Evolutionary conservation across 2,113 vertebrate species (phyloP).

Genomic region (Syrmaticus mikado): DNA sequence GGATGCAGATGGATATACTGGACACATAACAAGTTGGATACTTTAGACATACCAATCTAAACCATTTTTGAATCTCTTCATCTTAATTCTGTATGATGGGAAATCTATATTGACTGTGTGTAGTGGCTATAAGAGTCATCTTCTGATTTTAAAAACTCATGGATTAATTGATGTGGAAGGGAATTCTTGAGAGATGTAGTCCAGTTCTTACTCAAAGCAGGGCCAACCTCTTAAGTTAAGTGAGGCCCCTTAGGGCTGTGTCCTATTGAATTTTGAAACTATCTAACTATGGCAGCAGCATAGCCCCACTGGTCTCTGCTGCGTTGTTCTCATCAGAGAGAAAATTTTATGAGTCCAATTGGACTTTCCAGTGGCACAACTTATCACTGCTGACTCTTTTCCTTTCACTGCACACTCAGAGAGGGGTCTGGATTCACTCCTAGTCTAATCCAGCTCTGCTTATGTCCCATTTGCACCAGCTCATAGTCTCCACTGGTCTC

Average conservation of each 20-base stretch:
- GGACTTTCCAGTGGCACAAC: not conserved
- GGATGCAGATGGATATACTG: not conserved
- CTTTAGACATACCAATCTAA: not conserved
- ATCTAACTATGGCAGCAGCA: not conserved
- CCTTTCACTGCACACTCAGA: not conserved
- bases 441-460: not conserved
- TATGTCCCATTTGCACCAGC: not conserved
- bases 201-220: not conserved
- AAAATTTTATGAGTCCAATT: not conserved
- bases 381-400: not conserved
- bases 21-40: not conserved
- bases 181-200: not conserved
- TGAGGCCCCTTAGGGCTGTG: not conserved
- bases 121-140: not conserved
- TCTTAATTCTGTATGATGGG: not conserved
- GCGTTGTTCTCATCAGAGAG: not conserved
- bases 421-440: not conserved
- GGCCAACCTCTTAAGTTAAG: not conserved
- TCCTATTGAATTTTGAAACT: not conserved
- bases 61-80: not conserved
- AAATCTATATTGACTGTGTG: not conserved
- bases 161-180: not conserved
- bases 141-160: not conserved
- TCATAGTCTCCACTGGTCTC: not conserved
- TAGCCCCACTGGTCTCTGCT: not conserved